These are phyloP conservation scores for Melanotaenia duboulayi DNA, from an alignment of 2,113 vertebrate genomes.

Conservation along the genomic window DNA sequence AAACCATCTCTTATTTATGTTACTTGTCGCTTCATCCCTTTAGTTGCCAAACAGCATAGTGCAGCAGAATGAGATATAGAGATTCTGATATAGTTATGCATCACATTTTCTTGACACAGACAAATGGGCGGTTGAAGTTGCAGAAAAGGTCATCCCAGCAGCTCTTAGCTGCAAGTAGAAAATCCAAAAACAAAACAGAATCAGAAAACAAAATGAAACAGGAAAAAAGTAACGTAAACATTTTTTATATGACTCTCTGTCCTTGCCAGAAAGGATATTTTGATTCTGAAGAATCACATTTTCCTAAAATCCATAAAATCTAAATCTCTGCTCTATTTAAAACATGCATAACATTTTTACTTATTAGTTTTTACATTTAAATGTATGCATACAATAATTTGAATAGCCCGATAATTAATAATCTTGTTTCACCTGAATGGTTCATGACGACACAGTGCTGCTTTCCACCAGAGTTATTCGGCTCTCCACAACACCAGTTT, in stretches of 20 bases:
- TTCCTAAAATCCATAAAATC: too few relatives aligned
- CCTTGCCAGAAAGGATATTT: too few relatives aligned
- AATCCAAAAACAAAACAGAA: too few relatives aligned
- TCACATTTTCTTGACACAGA: not conserved
- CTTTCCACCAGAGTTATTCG: not conserved
- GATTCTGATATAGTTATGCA: too few relatives aligned
- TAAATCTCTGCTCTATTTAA: not conserved
- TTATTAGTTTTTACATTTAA: too few relatives aligned
- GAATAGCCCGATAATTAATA: not conserved
- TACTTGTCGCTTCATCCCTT: too few relatives aligned
- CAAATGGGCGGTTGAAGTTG: fast-evolving
- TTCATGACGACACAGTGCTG: not conserved
- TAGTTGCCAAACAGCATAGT: too few relatives aligned
- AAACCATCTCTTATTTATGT: too few relatives aligned
- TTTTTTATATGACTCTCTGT: too few relatives aligned
- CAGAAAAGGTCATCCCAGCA: not conserved
- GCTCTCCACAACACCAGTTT: not conserved
- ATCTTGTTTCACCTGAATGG: not conserved
- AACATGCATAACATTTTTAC: not conserved
- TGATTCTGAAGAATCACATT: too few relatives aligned
- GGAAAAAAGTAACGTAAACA: not conserved
- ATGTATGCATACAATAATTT: too few relatives aligned
- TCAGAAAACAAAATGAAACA: not conserved
- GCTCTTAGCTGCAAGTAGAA: not conserved
- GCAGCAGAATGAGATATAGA: too few relatives aligned